Evolutionary conservation across 2,888 invertebrate genomes (phyloP).

Genomic region (Acronicta alni): DNA sequence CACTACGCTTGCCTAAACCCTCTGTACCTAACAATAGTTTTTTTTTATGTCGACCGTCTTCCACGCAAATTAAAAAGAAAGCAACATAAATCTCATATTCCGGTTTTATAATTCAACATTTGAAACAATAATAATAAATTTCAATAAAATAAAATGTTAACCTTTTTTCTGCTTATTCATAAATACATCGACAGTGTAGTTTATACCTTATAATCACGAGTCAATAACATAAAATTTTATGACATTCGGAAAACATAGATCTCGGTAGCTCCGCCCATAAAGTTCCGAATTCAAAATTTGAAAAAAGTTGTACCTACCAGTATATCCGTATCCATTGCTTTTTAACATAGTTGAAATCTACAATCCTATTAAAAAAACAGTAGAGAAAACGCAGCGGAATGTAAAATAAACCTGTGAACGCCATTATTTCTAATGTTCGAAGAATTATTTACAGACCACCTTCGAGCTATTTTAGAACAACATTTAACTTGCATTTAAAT

Average conservation of each 20-base stretch:
- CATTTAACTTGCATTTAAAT: slow-evolving; percentile 74
- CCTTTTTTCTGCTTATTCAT: slow-evolving; percentile 36
- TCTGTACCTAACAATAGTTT: too few relatives aligned
- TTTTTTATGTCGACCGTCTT: neutral
- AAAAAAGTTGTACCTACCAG: slow-evolving; percentile 9
- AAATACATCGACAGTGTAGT: slow-evolving; percentile 37
- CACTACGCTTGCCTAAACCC: too few relatives aligned
- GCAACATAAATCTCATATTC: slow-evolving; percentile 21
- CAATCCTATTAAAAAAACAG: neutral
- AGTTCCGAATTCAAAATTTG: slow-evolving; percentile 14
- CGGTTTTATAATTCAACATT: slow-evolving; percentile 54
- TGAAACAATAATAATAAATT: slow-evolving; percentile 58
- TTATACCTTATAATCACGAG: slow-evolving; percentile 55
- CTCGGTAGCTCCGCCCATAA: slow-evolving; percentile 60
- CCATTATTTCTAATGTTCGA: slow-evolving; percentile 27
- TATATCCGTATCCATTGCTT: slow-evolving; percentile 37
- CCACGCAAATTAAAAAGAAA: slow-evolving; percentile 17
- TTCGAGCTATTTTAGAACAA: slow-evolving; percentile 67
- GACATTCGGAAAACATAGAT: slow-evolving; percentile 70
- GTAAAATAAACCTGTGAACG: slow-evolving; percentile 10
- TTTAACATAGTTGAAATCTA: neutral
- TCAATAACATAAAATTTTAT: slow-evolving; percentile 70
- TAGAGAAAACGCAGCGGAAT: slow-evolving; percentile 25
- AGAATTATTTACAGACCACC: slow-evolving; percentile 61
- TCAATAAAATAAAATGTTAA: slow-evolving; percentile 55